Percentiles rank a stretch among this genome's conserved stretches.
These are phyloP conservation scores for Bicyclus anynana DNA, from an alignment of 1,140 invertebrate species.

Conservation along the genomic window DNA sequence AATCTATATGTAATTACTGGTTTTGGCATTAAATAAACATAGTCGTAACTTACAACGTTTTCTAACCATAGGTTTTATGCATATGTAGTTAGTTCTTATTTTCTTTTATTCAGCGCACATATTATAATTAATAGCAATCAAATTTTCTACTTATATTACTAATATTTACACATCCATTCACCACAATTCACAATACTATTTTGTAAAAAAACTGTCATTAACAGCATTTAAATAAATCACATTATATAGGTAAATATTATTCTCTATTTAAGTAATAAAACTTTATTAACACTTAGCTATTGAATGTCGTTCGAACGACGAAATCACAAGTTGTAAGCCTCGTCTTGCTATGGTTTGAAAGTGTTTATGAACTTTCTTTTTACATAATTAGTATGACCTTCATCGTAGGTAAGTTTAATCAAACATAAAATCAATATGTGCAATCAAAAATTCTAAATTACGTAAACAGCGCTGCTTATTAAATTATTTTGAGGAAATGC, in stretches of 20 bases:
- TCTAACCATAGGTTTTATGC: too few species aligned
- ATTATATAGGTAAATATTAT: slow-evolving; percentile 42
- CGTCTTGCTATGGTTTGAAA: not conserved
- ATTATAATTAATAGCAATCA: slow-evolving; percentile 28
- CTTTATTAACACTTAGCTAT: slow-evolving; percentile 43
- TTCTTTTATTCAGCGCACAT: not conserved
- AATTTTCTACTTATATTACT: slow-evolving; percentile 29
- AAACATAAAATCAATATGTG: not conserved
- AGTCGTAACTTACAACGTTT: too few species aligned
- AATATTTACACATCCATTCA: slow-evolving; percentile 44
- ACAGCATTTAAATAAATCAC: slow-evolving; percentile 59
- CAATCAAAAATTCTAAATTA: not conserved
- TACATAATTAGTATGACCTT: not conserved
- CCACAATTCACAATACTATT: slow-evolving; percentile 13
- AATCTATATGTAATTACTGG: too few species aligned
- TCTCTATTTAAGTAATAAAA: slow-evolving; percentile 50
- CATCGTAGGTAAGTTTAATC: too few species aligned
- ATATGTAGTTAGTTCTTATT: too few species aligned
- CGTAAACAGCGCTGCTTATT: not conserved
- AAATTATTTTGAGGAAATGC: too few species aligned
- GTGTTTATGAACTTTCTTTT: not conserved
- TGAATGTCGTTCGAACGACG: slow-evolving; percentile 28
- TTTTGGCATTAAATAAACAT: too few species aligned
- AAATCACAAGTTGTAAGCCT: slow-evolving; percentile 27
- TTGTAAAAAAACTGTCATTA: slow-evolving; percentile 45